Evolutionary conservation across 2,888 invertebrate species (phyloP).

Genomic region (Ceriagrion tenellum): DNA sequence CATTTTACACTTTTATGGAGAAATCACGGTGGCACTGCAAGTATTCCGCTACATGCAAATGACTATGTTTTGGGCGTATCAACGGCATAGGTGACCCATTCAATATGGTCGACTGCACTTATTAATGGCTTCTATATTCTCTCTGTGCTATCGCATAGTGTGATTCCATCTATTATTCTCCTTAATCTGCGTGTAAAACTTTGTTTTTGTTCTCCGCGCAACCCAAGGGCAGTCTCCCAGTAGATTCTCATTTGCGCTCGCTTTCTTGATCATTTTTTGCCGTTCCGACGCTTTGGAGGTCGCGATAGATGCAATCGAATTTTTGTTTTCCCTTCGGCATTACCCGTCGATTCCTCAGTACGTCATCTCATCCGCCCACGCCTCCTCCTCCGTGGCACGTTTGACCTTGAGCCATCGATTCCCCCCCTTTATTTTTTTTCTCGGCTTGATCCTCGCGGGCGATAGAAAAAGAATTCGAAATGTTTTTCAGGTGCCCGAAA

Average conservation of each 20-base stretch:
- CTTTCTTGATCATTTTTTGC: not conserved
- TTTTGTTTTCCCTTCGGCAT: not conserved
- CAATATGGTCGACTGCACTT: too few relatives aligned
- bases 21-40: too few relatives aligned
- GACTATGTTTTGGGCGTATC: too few relatives aligned
- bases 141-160: too few relatives aligned
- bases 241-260: not conserved
- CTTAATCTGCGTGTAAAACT: too few relatives aligned
- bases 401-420: constrained; percentile 30
- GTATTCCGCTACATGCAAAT: too few relatives aligned
- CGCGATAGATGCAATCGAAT: not conserved
- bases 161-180: too few relatives aligned
- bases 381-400: not conserved
- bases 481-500: constrained; percentile 15
- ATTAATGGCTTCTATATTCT: too few relatives aligned
- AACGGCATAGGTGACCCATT: too few relatives aligned
- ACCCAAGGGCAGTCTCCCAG: not conserved
- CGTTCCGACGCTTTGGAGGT: not conserved
- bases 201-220: not conserved
- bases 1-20: too few relatives aligned
- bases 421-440: constrained; percentile 13
- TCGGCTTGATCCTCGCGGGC: constrained; percentile 21
- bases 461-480: not conserved
- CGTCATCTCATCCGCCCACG: not conserved
- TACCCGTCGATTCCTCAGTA: not conserved